Base-by-base conservation (phyloP, 2,113 vertebrate genomes). In the Heterochromis multidens region DNA sequence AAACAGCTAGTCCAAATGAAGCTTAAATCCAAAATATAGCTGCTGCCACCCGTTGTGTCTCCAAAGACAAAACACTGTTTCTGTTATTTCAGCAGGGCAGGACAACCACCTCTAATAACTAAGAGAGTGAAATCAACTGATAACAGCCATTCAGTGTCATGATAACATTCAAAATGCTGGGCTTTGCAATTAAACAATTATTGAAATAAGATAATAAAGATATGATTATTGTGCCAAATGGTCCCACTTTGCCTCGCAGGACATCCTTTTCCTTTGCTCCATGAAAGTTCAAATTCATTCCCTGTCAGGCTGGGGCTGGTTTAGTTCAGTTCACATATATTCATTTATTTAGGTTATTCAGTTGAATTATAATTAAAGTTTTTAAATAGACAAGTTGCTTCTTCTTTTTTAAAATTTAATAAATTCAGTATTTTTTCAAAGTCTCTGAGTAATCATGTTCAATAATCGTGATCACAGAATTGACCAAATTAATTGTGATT, bases 161-260 rank as follows among this genome's bases (percentile, higher is more conserved):
- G n/a, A 40, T 65, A 65, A n/a, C 62, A 40, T 40, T 17, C 23
- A 17, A 67, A 40, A 10, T 27, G 63, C 25, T 43, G n/a, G 23
- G 14, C 63, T 27, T 4, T 6, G 65, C 7, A 3, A 8, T 70
- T 46, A 2, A 23, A 70, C 14, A 70, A 27, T 27, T 46, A 27
- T 9, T 19, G 7, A 70, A 12, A 0, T 43, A 70, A 70, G 23
- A 70, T 27, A 46, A 67, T 17, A 7, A 0, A 43, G 63, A 43
- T 46, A 23, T 6, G 23, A 46, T 70, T 70, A 27, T 46, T 46
- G 65, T 46, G n/a, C 14, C 23, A n/a, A 1, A 0, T 70, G 14
- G 0, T 46, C 40, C 17, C 23, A 3, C 43, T 67, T 16, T 43
- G 35, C n/a, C 63, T 25, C n/a, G 40, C 63, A 16, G 0, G 35